Conservation (phyloP, 2,797 vertebrate genomes). For the Garrulus glandarius region DNA sequence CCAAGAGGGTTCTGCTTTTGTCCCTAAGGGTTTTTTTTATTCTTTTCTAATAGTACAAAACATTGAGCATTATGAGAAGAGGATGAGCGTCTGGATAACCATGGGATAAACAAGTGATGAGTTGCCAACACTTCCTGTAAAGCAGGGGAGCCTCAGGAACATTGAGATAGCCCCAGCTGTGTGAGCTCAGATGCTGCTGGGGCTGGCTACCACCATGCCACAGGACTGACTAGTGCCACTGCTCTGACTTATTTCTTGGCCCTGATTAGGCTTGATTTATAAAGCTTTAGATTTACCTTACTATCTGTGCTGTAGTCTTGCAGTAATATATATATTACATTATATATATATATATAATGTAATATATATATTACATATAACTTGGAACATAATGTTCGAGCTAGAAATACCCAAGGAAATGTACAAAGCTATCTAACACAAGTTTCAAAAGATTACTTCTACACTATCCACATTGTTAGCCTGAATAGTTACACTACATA, state of each 20-base stretch:
- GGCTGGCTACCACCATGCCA: neutral
- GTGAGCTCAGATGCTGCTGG: neutral
- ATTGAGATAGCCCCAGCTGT: fast-evolving
- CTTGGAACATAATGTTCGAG: neutral
- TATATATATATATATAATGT: no score
- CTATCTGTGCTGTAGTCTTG: neutral
- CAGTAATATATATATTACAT: neutral
- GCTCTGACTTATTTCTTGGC: neutral
- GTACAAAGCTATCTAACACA: neutral
- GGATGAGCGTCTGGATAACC: neutral
- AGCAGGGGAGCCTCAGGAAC: neutral
- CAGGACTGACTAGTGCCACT: neutral
- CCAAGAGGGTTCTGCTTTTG: neutral
- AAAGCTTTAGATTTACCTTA: neutral
- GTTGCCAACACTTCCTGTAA: neutral
- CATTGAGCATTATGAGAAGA: neutral
- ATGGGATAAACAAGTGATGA: neutral
- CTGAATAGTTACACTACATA: neutral
- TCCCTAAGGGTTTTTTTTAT: no score
- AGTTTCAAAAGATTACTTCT: neutral
- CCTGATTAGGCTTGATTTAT: neutral
- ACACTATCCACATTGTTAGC: neutral
- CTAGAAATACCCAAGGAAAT: neutral
- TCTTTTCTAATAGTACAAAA: neutral
- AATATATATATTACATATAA: no score